Evolutionary conservation across 2,888 invertebrate species (phyloP).

Genomic region (Drosophila lacicola): DNA sequence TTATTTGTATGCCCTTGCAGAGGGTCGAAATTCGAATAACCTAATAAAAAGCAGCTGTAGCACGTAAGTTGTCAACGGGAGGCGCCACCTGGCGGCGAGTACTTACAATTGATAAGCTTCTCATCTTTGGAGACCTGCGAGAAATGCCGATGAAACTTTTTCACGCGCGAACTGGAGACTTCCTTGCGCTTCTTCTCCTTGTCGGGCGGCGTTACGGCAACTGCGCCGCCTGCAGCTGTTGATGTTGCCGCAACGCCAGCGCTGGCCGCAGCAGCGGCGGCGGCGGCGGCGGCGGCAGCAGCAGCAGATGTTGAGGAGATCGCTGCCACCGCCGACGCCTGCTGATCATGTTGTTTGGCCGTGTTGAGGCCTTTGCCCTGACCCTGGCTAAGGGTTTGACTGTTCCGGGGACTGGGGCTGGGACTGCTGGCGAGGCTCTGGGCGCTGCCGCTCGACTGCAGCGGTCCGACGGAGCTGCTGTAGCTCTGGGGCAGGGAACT

Average conservation of each 20-base stretch:
- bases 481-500: constrained; percentile 68
- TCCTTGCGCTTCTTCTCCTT: constrained; percentile 85
- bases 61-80: no score
- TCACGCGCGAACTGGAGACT: constrained; percentile 88
- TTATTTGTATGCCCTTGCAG: no score
- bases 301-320: constrained; percentile 53
- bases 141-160: constrained; percentile 95
- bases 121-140: constrained; percentile 93
- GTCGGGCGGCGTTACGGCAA: constrained; percentile 43
- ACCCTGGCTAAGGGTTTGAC: constrained; percentile 21
- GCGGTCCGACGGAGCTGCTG: constrained; percentile 63
- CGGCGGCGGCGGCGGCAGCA: constrained; percentile 35
- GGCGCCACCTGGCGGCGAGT: background rate
- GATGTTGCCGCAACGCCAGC: constrained; percentile 22
- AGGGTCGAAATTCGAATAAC: no score
- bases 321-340: constrained; percentile 56
- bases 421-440: constrained; percentile 74
- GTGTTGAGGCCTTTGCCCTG: constrained; percentile 55
- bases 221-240: constrained; percentile 40
- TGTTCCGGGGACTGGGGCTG: constrained; percentile 56
- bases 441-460: constrained; percentile 71
- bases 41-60: no score
- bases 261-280: constrained; percentile 1
- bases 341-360: constrained; percentile 75
- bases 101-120: constrained; percentile 93